Evolutionary conservation across 2,888 invertebrate species (phyloP), one percentile per base, ranked within the genome.

Genomic region (Actias luna): DNA sequence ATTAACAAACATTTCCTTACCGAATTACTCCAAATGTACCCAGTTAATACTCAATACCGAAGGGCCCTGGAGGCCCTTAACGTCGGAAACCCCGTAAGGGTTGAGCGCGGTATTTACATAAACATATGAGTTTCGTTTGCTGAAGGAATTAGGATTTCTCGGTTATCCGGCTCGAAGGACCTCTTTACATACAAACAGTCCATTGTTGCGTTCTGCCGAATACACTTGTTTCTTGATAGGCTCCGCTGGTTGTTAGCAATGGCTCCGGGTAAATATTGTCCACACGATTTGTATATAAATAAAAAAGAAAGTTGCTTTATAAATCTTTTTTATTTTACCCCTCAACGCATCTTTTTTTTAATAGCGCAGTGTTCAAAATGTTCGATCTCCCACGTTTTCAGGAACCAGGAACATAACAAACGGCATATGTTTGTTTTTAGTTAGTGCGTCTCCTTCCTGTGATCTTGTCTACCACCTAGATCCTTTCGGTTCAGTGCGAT

Each of bases 81-180:
- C 14, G 61, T 27, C 61, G 33, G 52, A 35, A 50, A 42, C 46
- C 46, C 39, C 27, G 22, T 36, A 59, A 64, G 64, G 64, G 64
- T 64, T 61, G 61, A 64, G 50, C 29, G 35, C 31, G 14, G 55
- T 60, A 63, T 63, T 64, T 64, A 58, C 64, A 64, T 61, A 61
- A 60, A 57, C 57, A 60, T 58, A 62, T 62, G 58, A 52, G 59
- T 55, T 55, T 61, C 62, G 62, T 62, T 59, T 46, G 63, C 63
- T 55, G 29, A 63, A 63, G 59, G 63, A 60, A 63, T 63, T 55
- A 59, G 59, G 63, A 63, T 63, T 59, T 59, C 63, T 59, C 36
- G 59, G 36, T 12, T 36, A 58, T 59, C 55, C 31, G 59, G 14
- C 63, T 39, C 63, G 36, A 12, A 39, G 39, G 63, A 55, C 61